phyloP scores from a whole-genome alignment of 2,113 vertebrate genomes.

The Aegotheles bennettii region DNA sequence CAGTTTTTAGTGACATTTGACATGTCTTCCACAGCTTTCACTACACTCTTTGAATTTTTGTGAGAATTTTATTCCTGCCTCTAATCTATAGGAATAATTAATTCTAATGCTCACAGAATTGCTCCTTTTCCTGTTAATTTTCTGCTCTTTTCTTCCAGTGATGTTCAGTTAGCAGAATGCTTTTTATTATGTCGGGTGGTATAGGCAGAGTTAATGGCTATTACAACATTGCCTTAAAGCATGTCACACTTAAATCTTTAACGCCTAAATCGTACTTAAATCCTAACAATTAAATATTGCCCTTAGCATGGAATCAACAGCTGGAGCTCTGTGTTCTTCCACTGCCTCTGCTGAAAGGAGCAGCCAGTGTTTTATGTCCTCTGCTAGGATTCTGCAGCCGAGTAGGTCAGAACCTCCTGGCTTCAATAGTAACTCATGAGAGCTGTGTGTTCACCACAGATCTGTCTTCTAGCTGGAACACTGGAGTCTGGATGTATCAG shows the following conservation, averaged over 20 bases:
- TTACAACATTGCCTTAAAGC: accelerated
- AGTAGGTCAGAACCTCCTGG: neutral
- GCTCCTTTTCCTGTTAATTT: neutral
- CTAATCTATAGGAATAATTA: neutral
- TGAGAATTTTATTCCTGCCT: neutral
- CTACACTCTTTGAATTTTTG: neutral
- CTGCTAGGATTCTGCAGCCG: neutral
- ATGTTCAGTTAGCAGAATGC: neutral
- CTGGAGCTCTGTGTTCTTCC: neutral
- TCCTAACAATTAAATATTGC: neutral
- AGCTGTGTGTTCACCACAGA: neutral
- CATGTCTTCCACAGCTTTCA: neutral
- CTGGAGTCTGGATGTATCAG: neutral
- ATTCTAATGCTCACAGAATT: neutral
- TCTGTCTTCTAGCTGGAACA: neutral
- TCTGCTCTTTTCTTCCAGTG: neutral
- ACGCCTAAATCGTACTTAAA: neutral
- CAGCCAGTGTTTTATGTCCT: neutral
- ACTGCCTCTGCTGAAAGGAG: neutral
- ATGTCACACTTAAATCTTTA: neutral
- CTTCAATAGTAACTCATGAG: neutral
- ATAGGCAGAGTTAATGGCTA: neutral
- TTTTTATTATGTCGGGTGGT: neutral
- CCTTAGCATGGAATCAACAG: neutral
- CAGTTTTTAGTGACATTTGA: neutral